These are phyloP conservation scores for Labeo rohita DNA, from an alignment of 2,113 vertebrate species.

Conservation along the genomic window DNA sequence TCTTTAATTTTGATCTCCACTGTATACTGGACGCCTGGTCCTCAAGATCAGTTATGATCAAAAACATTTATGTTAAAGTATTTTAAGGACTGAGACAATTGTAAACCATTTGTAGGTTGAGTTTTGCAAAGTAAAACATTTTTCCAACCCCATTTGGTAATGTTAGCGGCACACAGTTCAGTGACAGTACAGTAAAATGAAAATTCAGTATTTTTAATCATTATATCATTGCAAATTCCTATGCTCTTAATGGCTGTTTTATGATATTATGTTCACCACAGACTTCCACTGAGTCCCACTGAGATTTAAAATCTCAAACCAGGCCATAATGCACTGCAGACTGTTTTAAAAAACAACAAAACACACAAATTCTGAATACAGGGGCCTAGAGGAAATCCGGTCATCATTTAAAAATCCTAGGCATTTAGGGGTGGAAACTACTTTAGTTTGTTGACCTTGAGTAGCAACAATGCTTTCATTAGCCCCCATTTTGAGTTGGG, in stretches of 20 bases:
- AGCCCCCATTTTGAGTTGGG: not conserved
- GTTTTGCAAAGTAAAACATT: not conserved
- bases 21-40: not conserved
- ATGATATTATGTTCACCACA: not conserved
- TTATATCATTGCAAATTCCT: not conserved
- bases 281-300: not conserved
- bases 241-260: not conserved
- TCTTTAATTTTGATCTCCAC: too few species aligned
- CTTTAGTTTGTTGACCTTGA: constrained; percentile 36
- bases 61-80: not conserved
- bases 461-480: constrained; percentile 13
- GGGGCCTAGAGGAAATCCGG: constrained; percentile 7
- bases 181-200: not conserved
- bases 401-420: constrained; percentile 35
- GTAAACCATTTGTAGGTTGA: not conserved
- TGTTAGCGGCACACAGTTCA: not conserved
- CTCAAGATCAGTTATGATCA: not conserved
- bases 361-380: not conserved
- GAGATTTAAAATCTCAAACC: not conserved
- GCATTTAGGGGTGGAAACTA: constrained; percentile 17
- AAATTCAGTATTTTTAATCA: not conserved
- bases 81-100: not conserved
- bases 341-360: constrained; percentile 2
- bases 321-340: not conserved
- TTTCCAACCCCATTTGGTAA: not conserved